Conservation (phyloP, 2,797 vertebrate genomes). For the Coreius guichenoti region DNA sequence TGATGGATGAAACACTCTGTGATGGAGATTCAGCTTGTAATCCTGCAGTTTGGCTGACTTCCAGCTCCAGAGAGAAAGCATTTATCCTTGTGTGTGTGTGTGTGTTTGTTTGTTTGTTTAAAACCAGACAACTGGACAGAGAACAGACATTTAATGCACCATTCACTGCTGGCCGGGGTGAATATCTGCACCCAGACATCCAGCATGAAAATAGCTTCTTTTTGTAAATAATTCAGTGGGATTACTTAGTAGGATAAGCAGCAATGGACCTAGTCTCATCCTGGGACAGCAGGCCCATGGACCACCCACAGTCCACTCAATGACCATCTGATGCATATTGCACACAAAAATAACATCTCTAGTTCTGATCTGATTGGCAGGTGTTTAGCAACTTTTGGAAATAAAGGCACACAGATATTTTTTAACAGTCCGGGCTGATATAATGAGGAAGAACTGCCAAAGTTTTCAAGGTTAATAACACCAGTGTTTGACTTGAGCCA, state of each 20-base stretch:
- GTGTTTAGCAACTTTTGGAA: background rate
- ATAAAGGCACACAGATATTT: background rate
- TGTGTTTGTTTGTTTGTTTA: slow-evolving; percentile 15
- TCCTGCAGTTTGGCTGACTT: slow-evolving; percentile 40
- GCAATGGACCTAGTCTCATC: background rate
- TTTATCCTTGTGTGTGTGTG: slow-evolving; percentile 18
- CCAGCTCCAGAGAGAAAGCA: slow-evolving; percentile 37
- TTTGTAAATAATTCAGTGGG: slow-evolving; percentile 47
- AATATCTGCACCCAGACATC: slow-evolving; percentile 25
- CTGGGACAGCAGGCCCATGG: background rate
- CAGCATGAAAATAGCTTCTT: slow-evolving; percentile 9
- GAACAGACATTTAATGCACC: slow-evolving; percentile 28
- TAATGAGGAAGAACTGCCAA: background rate
- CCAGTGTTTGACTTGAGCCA: background rate
- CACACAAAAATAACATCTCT: background rate
- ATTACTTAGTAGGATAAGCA: slow-evolving; percentile 31
- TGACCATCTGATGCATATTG: background rate
- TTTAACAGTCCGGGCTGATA: background rate
- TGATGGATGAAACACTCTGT: slow-evolving; percentile 44
- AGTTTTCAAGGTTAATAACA: background rate
- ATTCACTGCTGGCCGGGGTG: slow-evolving; percentile 30
- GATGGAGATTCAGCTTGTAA: slow-evolving; percentile 42
- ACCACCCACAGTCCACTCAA: background rate
- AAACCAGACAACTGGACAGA: slow-evolving; percentile 17
- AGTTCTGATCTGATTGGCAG: background rate